Evolutionary conservation across 2,113 vertebrate species (phyloP).

Genomic region (Nothocercus nigrocapillus): DNA sequence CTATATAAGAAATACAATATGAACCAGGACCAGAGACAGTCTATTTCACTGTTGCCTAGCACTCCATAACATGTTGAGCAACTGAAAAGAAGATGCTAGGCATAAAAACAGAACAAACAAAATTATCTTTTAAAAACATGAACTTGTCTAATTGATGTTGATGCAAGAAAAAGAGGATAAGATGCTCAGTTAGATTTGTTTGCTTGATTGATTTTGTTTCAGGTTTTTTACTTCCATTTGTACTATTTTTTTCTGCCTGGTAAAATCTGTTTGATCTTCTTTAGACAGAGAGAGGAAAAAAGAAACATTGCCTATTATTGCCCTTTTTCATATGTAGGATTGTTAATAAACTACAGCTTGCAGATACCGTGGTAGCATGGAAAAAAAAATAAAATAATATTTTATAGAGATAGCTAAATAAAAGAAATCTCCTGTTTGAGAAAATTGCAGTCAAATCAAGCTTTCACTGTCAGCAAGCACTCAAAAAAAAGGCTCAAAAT

Average conservation of each 20-base stretch:
- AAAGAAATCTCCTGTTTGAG: neutral
- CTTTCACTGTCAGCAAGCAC: neutral
- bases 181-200: too few species aligned
- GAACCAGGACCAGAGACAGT: too few species aligned
- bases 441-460: neutral
- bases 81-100: too few species aligned
- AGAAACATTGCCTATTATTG: neutral
- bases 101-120: too few species aligned
- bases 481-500: neutral
- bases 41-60: too few species aligned
- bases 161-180: too few species aligned
- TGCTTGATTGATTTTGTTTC: too few species aligned
- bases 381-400: neutral
- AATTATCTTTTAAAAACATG: too few species aligned
- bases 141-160: too few species aligned
- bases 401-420: neutral
- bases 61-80: too few species aligned
- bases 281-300: neutral
- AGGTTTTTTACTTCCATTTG: too few species aligned
- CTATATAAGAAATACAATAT: too few species aligned
- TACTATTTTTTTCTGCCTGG: neutral
- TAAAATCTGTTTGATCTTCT: neutral
- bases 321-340: neutral
- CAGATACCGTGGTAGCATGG: neutral
- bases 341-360: neutral